A percentile compares a stretch with the other conserved stretches of the same genome.
phyloP scores from a whole-genome alignment of 1,140 invertebrate genomes.

The Brachionus plicatilis region DNA sequence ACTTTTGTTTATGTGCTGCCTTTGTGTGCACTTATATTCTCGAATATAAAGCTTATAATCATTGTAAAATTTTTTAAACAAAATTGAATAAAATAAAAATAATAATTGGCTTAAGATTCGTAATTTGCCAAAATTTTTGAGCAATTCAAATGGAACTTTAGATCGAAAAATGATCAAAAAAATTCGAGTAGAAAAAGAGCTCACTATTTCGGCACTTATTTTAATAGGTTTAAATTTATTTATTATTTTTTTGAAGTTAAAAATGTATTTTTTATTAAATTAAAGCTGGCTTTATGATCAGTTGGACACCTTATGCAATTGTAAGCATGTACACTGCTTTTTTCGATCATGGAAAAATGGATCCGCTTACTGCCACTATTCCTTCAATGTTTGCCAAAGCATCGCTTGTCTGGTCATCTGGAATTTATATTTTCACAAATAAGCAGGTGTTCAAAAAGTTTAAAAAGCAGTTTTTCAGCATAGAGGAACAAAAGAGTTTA shows the following conservation, averaged over 20 bases:
- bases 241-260: too few relatives aligned
- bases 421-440: conserved; percentile 18
- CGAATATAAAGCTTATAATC: conserved; percentile 3
- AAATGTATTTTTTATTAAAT: background rate
- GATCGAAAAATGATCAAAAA: background rate
- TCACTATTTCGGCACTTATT: background rate
- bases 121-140: background rate
- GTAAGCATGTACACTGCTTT: conserved; percentile 32
- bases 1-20: conserved; percentile 24
- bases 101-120: background rate
- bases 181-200: background rate
- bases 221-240: background rate
- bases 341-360: background rate
- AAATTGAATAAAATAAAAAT: background rate
- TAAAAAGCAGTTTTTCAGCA: background rate
- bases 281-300: background rate
- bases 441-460: background rate
- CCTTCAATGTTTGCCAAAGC: conserved; percentile 31
- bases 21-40: background rate
- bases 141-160: background rate
- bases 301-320: conserved; percentile 38
- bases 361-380: background rate
- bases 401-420: conserved; percentile 20
- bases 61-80: background rate
- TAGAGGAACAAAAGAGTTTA: background rate